Percentiles rank a stretch among this genome's conserved stretches.
These are phyloP conservation scores for Lasaia peninsularis DNA, from an alignment of 1,140 invertebrate species.

Conservation along the genomic window DNA sequence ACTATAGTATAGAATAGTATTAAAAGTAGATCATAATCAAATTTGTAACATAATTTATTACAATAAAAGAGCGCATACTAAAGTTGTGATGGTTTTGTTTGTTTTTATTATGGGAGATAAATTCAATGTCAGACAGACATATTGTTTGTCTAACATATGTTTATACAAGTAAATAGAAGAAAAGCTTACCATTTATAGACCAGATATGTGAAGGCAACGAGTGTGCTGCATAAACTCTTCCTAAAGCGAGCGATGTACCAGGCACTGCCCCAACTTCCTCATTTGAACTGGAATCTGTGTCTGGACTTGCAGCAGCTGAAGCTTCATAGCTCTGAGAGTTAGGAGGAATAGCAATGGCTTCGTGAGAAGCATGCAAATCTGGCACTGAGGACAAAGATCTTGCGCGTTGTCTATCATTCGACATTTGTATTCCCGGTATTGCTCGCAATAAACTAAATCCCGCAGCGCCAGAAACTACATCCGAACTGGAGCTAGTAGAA, in stretches of 20 bases:
- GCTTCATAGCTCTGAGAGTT: constrained; percentile 79
- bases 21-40: not conserved
- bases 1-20: no score
- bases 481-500: constrained; percentile 85
- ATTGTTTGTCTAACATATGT: not conserved
- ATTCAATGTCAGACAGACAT: not conserved
- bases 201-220: constrained; percentile 94
- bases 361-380: constrained; percentile 81
- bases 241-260: constrained; percentile 79
- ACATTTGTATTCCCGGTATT: constrained; percentile 83
- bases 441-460: constrained; percentile 86
- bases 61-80: not conserved
- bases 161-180: not conserved
- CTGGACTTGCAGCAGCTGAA: constrained; percentile 78
- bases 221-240: constrained; percentile 90
- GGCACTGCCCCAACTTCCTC: constrained; percentile 72
- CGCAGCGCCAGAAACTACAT: constrained; percentile 80
- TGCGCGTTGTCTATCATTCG: constrained; percentile 86
- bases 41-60: no score
- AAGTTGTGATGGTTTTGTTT: not conserved
- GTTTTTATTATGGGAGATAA: constrained; percentile 1
- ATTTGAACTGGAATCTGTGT: constrained; percentile 81
- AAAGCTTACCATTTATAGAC: constrained; percentile 90
- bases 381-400: constrained; percentile 90
- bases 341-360: constrained; percentile 77